Conservation (phyloP, 2,888 invertebrate genomes). For the Eilema sororculum region DNA sequence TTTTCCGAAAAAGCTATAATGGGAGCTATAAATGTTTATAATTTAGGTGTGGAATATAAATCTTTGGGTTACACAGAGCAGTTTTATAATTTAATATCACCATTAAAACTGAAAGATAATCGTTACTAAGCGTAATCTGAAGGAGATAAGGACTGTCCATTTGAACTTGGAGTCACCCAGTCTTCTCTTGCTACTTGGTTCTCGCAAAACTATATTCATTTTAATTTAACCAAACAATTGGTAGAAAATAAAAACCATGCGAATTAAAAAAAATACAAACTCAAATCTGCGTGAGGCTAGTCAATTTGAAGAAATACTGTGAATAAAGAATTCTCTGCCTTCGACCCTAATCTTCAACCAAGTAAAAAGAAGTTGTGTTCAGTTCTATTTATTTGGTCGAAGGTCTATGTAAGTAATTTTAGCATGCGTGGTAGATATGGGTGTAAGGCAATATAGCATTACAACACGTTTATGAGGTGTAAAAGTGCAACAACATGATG, state of each 20-base stretch:
- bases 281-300: background rate
- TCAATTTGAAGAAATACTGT: background rate
- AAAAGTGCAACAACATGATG: slow-evolving; percentile 10
- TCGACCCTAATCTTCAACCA: no score
- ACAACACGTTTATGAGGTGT: background rate
- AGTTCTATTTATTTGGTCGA: no score
- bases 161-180: no score
- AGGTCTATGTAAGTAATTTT: background rate
- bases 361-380: no score
- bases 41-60: slow-evolving; percentile 7
- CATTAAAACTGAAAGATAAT: background rate
- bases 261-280: background rate
- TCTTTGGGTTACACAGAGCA: background rate
- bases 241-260: background rate
- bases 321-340: background rate
- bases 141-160: background rate
- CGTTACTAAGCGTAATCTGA: background rate
- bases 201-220: background rate
- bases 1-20: slow-evolving; percentile 11
- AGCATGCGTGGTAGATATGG: background rate
- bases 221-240: background rate
- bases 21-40: slow-evolving; percentile 18
- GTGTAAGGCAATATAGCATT: background rate
- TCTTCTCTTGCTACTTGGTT: no score
- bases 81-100: background rate